Base-by-base conservation (phyloP, 2,888 invertebrate species). In the Macrosoma leucophasiata region DNA sequence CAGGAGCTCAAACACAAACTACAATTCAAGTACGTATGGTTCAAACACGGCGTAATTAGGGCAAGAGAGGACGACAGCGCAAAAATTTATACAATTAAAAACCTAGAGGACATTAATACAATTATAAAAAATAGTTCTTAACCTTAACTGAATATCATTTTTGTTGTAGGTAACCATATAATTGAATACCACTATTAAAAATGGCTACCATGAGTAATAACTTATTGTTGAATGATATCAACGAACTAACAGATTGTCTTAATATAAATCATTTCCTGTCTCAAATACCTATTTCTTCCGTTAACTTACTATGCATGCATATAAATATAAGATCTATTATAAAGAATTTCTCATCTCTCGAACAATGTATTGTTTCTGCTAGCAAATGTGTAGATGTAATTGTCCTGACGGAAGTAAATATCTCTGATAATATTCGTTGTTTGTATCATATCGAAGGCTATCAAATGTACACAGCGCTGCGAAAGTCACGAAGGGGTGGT, bases 331-430 rank as follows among this genome's bases (percentile, higher is more conserved):
- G 34, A 18, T 34, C 34, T 5, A 23, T 34, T 6, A 34, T 29
- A 17, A 33, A 33, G 22, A 33, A 33, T n/a, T 33, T 33, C 18
- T 19, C n/a, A 7, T n/a, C 28, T 9, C 21, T 33, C 4, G 33
- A 33, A 14, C 27, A 33, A 9, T 28, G 33, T 15, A 23, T 33
- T n/a, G 1, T 15, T 12, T 12, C 14, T 9, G 20, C 27, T 3
- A 28, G 10, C 4, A 28, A 28, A 13, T 22, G 15, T 23, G 13
- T 33, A 12, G 33, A 27, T 24, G 13, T 31, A 13, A 26, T 44
- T 2, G 30, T 47, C 7, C 1, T 42, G 15, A 40, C 42, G 6
- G 41, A 47, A 39, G 43, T 28, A 3, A 46, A 46, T 27, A 38
- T 46, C 9, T 32, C 30, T 5, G 29, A 43, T 3, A 13, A 12